Evolutionary conservation across 2,888 invertebrate genomes (phyloP), one percentile per base, ranked within the genome.

Genomic region (Drepanosiphum platanoidis): DNA sequence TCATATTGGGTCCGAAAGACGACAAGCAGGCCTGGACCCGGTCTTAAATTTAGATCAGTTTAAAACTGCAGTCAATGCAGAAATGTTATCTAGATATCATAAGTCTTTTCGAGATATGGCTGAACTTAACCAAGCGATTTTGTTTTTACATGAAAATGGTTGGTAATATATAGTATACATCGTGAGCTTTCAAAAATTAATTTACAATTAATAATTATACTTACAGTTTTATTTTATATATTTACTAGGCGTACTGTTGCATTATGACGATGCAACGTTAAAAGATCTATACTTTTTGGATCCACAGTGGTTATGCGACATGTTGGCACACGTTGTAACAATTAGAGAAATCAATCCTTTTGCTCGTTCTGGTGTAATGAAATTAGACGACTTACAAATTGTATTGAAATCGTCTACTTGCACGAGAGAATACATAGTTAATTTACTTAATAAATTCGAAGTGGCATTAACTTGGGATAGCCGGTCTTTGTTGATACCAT

Each of bases 251-350:
- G 97, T 99, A 2, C 91, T 99, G 13, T 92, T 98, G 1, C 97
- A 97, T 90, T 97, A 97, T 88, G 97, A 97, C 88, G 98, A 98
- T 89, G 96, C 97, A 0, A 96, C 97, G 0, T 91, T 98, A 3
- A 95, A 96, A 89, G 98, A 99, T 90, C 92, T 98, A 78, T 98
- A 98, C 90, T 99, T 99, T 90, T 91, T 99, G 71, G 96, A 98
- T 90, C 98, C 99, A 0, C 99, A 99, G 90, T 99, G 99, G 99
- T 92, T 99, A 68, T 99, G 98, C 90, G 99, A 99, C 90, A 96
- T 98, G 92, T 90, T 99, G 64, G 98, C 99, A 0, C 97, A 97
- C 90, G 97, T 99, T 1, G 97, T 99, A 58, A 97, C 98, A 0
- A 96, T 98, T 32, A 90, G 97, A n/a, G 98, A 98, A 90, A 96